Base-by-base conservation (phyloP, 2,797 vertebrate species). In the Hypotaenidia philippensis region DNA sequence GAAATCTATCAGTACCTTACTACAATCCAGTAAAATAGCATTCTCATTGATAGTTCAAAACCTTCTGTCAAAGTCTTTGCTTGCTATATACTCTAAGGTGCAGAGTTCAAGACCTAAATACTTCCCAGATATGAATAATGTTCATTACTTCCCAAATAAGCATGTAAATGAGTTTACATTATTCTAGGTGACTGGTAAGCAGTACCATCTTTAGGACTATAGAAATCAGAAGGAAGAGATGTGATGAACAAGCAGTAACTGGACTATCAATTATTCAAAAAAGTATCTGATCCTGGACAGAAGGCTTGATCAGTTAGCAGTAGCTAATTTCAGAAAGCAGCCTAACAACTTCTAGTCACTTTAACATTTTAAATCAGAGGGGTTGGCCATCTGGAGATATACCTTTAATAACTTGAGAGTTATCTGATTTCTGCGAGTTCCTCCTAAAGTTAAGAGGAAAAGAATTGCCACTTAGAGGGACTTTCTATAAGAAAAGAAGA, bases 21-120 rank as follows among this genome's bases (percentile, higher is more conserved):
- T 44, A 53, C 5, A 44, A 5, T 64, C 31, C 21, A 31, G 64
- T 0, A 1, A 50, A 31, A 76, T 4, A 31, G 7, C 1, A 0
- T 44, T 84, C 44, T 83, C 17, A 76, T 26, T 31, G 20, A 14
- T 52, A 53, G 26, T 40, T 60, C 32, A 25, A 71, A 87, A 79
- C 40, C 19, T 76, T 56, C 59, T 65, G 44, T 38, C 23, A 9
- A 81, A 50, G 20, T 32, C 44, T 68, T 72, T 53, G 44, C 44
- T 70, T 49, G 50, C 19, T 50, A 19, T 6, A 6, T 34, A 64
- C 45, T 80, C 40, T 6, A 8, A 66, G 22, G 41, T 18, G 25
- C 36, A 61, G 27, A 64, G 40, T 45, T 65, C 29, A 40, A 45
- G 29, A 59, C 19, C 23, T 44, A 26, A 44, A 44, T 44, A 44